Conservation (phyloP, 1,140 invertebrate species). For the Drosophila lini region DNA sequence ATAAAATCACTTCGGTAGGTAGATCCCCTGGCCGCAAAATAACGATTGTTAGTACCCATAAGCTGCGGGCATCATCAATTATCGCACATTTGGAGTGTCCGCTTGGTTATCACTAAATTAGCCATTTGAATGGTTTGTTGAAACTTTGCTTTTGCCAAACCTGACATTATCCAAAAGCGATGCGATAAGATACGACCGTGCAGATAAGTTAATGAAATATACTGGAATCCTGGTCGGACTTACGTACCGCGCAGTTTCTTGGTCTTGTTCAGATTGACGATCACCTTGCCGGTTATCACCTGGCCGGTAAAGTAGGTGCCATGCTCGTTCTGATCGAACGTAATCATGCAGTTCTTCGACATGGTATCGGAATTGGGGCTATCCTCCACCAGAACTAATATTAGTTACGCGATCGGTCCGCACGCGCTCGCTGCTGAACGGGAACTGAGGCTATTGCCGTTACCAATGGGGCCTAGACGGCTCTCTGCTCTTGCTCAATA, state of each 20-base stretch:
- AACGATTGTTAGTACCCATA: constrained; percentile 9
- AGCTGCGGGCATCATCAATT: constrained; percentile 55
- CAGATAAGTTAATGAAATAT: neutral
- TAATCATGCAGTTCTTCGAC: constrained; percentile 84
- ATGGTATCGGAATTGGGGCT: constrained; percentile 26
- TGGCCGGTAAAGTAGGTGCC: constrained; percentile 86
- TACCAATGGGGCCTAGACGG: constrained; percentile 10
- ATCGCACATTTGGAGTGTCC: constrained; percentile 47
- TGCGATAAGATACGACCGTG: constrained; percentile 35
- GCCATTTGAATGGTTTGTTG: constrained; percentile 47
- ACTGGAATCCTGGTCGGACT: neutral
- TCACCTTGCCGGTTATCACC: constrained; percentile 85
- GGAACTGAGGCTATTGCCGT: constrained; percentile 40
- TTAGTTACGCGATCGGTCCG: constrained; percentile 21
- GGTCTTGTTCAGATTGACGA: constrained; percentile 84
- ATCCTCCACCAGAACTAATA: constrained; percentile 2
- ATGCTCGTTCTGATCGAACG: constrained; percentile 85
- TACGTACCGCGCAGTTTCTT: constrained; percentile 85
- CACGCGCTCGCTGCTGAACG: constrained; percentile 46
- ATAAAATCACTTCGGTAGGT: constrained; percentile 34
- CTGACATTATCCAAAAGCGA: constrained; percentile 33
- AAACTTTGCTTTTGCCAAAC: constrained; percentile 40
- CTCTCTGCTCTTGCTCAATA: constrained; percentile 17
- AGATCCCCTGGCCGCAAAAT: constrained; percentile 36
- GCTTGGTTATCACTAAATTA: constrained; percentile 60